Evolutionary conservation across 2,888 invertebrate genomes (phyloP), one percentile per base, ranked within the genome.

Genomic region (Drosophila basisetae): DNA sequence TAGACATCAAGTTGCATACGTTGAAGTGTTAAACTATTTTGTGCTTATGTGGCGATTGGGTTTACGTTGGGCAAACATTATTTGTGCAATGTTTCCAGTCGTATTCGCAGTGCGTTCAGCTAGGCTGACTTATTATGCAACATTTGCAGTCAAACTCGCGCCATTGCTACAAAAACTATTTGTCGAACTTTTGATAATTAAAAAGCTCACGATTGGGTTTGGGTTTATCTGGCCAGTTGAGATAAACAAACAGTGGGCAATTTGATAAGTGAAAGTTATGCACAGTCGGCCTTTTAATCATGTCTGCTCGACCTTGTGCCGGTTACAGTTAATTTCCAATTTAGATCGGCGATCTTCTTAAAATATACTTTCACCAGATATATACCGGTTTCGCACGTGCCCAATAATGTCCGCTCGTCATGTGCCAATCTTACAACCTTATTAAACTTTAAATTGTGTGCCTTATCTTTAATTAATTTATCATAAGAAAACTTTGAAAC

Each of bases 121-220:
- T 69, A 56, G 33, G 37, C 53, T 61, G 73, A 76, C 58, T 53
- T 68, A 76, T 86, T 86, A 86, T 86, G 85, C 89, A 86, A 86
- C 89, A 78, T 69, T 55, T 67, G 61, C 47, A 69, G 68, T 54
- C 56, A 50, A 60, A 68, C 33, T 61, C 73, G 63, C 73, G 66
- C 39, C 54, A 62, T 62, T 60, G 66, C 31, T 67, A 33, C 25
- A 58, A n/a, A 60, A 58, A 54, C 67, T 72, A 58, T 76, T 55
- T 30, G 64, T 41, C 7, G 39, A 68, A 53, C 37, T 72, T 39
- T 61, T 62, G 9, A 60, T 61, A 67, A 69, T 60, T 62, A 54
- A 30, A 68, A 52, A 65, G 69, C 67, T 63, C 47, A 47, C 25
- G 16, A 9, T 16, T 25, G 4, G 13, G 25, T 25, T 41, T 11